Conservation (phyloP, 2,113 vertebrate species). For the Triplophysa tibetana region DNA sequence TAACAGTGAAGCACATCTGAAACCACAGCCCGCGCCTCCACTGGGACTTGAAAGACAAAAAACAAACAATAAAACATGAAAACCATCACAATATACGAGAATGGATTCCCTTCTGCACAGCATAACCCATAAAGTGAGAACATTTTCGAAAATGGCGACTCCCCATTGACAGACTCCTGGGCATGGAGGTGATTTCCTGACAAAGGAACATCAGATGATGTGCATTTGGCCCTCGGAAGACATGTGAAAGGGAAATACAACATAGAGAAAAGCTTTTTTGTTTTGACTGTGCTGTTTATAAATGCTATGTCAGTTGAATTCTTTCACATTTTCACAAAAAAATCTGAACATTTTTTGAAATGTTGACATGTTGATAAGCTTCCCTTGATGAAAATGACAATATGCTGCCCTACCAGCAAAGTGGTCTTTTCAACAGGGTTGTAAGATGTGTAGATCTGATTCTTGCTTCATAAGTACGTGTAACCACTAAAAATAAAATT, state of each 20-base stretch:
- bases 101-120: not conserved
- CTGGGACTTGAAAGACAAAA: slow-evolving; percentile 43
- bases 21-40: slow-evolving; percentile 44
- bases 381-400: no score
- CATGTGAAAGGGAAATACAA: not conserved
- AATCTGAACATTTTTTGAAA: no score
- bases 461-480: not conserved
- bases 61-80: slow-evolving; percentile 37
- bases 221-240: not conserved
- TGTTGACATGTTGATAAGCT: no score
- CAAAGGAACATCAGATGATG: not conserved
- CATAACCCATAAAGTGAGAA: slow-evolving; percentile 29
- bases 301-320: no score
- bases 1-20: slow-evolving; percentile 48
- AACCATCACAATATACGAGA: slow-evolving; percentile 18
- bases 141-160: slow-evolving; percentile 23
- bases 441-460: not conserved
- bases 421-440: no score
- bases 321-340: no score
- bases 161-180: not conserved
- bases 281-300: not conserved
- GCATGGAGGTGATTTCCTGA: not conserved
- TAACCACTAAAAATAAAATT: not conserved
- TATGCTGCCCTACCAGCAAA: no score
- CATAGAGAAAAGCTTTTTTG: not conserved